These are phyloP conservation scores for Luscinia luscinia DNA, from an alignment of 2,797 vertebrate species.

Conservation along the genomic window DNA sequence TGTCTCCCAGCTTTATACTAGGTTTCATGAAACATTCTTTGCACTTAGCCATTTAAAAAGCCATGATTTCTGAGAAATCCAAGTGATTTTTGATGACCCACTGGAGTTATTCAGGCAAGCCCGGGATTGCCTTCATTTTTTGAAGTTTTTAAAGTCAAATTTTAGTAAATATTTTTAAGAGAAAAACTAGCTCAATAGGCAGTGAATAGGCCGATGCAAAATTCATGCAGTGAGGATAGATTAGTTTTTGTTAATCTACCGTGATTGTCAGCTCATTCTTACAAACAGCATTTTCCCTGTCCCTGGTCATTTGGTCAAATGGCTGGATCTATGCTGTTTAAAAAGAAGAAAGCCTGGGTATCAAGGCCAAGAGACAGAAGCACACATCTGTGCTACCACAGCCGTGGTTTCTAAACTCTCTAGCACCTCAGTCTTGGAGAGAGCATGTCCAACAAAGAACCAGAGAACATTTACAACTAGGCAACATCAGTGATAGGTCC, in stretches of 20 bases:
- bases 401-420: not conserved
- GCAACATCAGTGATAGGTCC: not conserved
- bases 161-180: not conserved
- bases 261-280: not conserved
- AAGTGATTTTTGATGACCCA: not conserved
- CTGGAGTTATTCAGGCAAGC: not conserved
- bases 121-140: not conserved
- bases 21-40: not conserved
- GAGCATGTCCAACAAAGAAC: not conserved
- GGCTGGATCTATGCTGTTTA: not conserved
- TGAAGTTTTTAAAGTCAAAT: not conserved
- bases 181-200: not conserved
- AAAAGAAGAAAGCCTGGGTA: not conserved
- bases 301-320: not conserved
- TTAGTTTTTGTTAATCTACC: not conserved
- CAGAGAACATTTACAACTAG: not conserved
- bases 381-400: accelerated
- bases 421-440: not conserved
- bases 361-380: not conserved
- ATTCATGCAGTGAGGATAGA: not conserved
- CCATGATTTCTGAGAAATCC: not conserved
- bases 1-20: not conserved
- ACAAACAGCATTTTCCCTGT: not conserved
- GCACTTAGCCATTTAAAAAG: not conserved
- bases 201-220: not conserved